phyloP scores from a whole-genome alignment of 1,140 invertebrate genomes.

The Nomia melanderi region DNA sequence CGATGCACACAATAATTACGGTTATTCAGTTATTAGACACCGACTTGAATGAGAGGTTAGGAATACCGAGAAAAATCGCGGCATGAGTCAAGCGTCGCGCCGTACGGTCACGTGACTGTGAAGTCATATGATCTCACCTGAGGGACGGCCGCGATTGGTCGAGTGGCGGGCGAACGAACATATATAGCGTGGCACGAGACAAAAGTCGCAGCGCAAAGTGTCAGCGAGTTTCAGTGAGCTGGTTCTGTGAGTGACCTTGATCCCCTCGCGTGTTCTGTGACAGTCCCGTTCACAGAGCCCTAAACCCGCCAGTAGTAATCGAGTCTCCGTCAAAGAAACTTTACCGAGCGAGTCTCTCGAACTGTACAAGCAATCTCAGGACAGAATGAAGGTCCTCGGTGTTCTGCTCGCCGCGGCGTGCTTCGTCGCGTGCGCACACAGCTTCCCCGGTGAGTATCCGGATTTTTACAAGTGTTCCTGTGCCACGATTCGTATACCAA shows the following conservation, averaged over 20 bases:
- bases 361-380: not conserved
- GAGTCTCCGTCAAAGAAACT: slow-evolving; percentile 52
- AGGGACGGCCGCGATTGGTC: slow-evolving; percentile 22
- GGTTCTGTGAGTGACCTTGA: slow-evolving; percentile 67
- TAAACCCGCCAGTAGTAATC: slow-evolving; percentile 53
- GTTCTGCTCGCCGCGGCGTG: slow-evolving; percentile 56
- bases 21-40: not conserved
- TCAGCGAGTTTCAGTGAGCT: slow-evolving; percentile 52
- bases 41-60: not conserved
- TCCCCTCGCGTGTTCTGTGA: slow-evolving; percentile 60
- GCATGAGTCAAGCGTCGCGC: slow-evolving; percentile 46
- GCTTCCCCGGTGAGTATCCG: slow-evolving; percentile 71
- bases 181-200: slow-evolving; percentile 51
- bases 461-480: not conserved
- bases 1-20: not conserved
- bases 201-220: slow-evolving; percentile 52
- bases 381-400: slow-evolving; percentile 51
- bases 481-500: not conserved
- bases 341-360: slow-evolving; percentile 13
- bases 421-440: slow-evolving; percentile 65
- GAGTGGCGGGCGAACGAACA: slow-evolving; percentile 10
- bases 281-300: slow-evolving; percentile 45
- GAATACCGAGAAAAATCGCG: slow-evolving; percentile 34
- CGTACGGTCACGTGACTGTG: slow-evolving; percentile 20
- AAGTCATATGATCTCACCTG: slow-evolving; percentile 18